Percentiles rank a stretch among this genome's conserved stretches.
Conservation (phyloP, 2,113 vertebrate genomes). For the Campylomormyrus numenius region DNA sequence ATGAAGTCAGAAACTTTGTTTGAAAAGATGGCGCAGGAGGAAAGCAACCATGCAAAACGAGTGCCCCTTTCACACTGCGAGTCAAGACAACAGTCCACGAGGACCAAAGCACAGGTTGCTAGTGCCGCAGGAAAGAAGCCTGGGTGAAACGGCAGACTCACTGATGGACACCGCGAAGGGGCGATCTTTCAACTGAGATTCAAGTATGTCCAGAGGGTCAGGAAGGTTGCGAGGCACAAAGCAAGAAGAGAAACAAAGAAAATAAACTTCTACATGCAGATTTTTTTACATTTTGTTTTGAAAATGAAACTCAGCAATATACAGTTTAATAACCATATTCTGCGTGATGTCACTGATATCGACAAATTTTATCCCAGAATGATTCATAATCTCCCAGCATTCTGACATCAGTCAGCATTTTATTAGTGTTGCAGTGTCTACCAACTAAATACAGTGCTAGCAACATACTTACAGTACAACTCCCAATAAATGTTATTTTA, state of each 20-base stretch:
- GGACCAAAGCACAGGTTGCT: not conserved
- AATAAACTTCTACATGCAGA: not conserved
- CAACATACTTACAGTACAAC: not conserved
- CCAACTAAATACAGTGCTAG: not conserved
- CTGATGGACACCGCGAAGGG: not conserved
- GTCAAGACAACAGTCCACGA: not conserved
- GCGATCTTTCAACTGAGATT: not conserved
- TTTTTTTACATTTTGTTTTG: not conserved
- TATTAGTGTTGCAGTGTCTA: not conserved
- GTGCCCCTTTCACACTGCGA: not conserved
- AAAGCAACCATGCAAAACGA: constrained; percentile 1
- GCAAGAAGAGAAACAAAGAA: not conserved
- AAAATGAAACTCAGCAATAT: not conserved
- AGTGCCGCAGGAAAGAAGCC: not conserved
- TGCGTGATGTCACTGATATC: not conserved
- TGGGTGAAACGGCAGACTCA: not conserved
- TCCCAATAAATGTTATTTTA: not conserved
- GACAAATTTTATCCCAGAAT: not conserved
- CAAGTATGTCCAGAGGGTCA: constrained; percentile 7
- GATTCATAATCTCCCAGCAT: not conserved
- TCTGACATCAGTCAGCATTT: not conserved
- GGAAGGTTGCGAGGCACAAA: not conserved
- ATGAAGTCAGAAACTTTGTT: not conserved
- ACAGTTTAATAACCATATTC: not conserved
- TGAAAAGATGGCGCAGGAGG: not conserved